Evolutionary conservation across 2,888 invertebrate genomes (phyloP), one percentile per base, ranked within the genome.

Genomic region (Bombyx huttoni): DNA sequence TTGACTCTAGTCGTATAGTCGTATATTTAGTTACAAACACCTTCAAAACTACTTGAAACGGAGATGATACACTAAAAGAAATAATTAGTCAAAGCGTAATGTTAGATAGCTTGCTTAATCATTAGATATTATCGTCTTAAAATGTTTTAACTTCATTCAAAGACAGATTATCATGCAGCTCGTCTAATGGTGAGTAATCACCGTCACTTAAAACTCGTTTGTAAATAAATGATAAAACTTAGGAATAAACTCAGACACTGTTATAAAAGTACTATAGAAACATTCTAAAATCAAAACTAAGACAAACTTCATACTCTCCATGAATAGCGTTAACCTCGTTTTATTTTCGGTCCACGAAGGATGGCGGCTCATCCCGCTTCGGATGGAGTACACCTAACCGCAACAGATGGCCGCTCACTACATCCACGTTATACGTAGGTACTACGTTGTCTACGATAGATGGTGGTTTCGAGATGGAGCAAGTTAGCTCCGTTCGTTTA

Each of bases 351-450:
- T 68, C 65, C 68, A 69, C 73, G 77, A 78, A 76, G 68, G 70
- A 79, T 76, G 70, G 70, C 63, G 67, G 64, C 69, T 69, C 73
- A 72, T 73, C 69, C 69, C 71, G 70, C 72, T 78, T 68, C 64
- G 63, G 67, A 65, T 68, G 68, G 66, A 70, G 75, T 66, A 67
- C 73, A 70, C 77, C 77, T 75, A 74, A 80, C 81, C 81, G 79
- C 83, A 82, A 82, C 83, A 83, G 80, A 84, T 83, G 80, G 78
- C 73, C 63, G 61, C 62, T 62, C 68, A 40, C 40, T 40, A 40
- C 40, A 40, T 40, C 40, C 12, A 40, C 40, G 40, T 8, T 40
- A 40, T 40, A 40, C 12, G 12, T 40, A 40, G 6, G 5, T 40
- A 3, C 9, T 40, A 40, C 40, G 7, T 40, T 40, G 40, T 40